These are phyloP conservation scores for Zosterops borbonicus DNA, from an alignment of 2,113 vertebrate genomes.

Conservation along the genomic window DNA sequence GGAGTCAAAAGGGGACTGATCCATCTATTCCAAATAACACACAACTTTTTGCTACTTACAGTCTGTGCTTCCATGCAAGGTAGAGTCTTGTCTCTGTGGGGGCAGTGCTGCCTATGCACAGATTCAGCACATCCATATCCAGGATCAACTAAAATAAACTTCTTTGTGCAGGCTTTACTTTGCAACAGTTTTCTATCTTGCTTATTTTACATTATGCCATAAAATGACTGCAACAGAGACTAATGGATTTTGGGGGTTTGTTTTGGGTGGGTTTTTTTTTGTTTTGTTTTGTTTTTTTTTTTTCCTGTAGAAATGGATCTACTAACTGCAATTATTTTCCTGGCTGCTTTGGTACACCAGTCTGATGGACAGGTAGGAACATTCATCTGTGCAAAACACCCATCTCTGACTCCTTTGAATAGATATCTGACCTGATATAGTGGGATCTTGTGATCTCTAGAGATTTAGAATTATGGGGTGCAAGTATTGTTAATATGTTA, in stretches of 20 bases:
- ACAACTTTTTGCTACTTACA: background rate
- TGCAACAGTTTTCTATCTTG: background rate
- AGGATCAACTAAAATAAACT: background rate
- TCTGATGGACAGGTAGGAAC: slow-evolving; percentile 25
- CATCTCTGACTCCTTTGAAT: background rate
- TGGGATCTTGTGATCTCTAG: background rate
- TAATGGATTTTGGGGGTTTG: background rate
- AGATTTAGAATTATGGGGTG: background rate
- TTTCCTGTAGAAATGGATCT: slow-evolving; percentile 11
- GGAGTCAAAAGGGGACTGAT: background rate
- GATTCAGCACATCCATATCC: background rate
- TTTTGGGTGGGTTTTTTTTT: background rate
- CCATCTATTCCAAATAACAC: background rate
- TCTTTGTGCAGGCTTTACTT: background rate
- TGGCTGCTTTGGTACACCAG: slow-evolving; percentile 15
- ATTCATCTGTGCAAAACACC: background rate
- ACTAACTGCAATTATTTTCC: background rate
- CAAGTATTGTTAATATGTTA: background rate
- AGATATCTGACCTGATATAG: background rate
- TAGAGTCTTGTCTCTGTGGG: background rate
- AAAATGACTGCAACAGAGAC: background rate
- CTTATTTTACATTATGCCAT: background rate
- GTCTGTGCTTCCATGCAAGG: background rate
- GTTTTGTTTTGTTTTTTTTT: background rate
- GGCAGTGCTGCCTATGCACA: background rate